Evolutionary conservation across 2,797 vertebrate genomes (phyloP), one percentile per base, ranked within the genome.

Genomic region (Ciconia nigra): DNA sequence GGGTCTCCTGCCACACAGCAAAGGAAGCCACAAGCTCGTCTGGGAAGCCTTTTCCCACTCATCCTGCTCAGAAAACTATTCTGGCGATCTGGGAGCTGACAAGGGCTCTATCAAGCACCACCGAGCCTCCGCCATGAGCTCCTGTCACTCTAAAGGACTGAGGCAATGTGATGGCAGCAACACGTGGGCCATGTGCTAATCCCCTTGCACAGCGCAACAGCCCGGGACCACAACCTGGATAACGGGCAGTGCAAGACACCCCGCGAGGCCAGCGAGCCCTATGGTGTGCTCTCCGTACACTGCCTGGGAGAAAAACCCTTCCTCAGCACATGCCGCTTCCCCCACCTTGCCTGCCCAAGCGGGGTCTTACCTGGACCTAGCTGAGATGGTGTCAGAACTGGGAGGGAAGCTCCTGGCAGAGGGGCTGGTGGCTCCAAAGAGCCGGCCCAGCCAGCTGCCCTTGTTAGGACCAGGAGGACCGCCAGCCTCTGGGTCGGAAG

Each of bases 1-100:
- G 3, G 99, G 99, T 69, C 99, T 99, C 93, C 99, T 99, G 89
- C 69, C 69, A 51, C 72, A 58, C 42, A 91, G 69, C 29, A 79
- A 49, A 82, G 57, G 46, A 28, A 67, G 65, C 44, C 82, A 15
- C 33, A 0, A 12, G 46, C 11, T 93, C 4, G 0, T 2, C 46
- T 5, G 18, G 42, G n/a, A 47, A 67, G 21, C 26, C 52, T 55
- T 17, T 55, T 37, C 55, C 61, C 8, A 17, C 26, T 44, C 11
- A 2, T 9, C 42, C 20, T 4, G 35, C 58, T 58, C 80, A 26
- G 37, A 66, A 46, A 46, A 1, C 9, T 5, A 0, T 33, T 9
- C 47, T 10, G 47, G 12, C 1, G 6, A 5, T 4, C 11, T 1
- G 16, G 37, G 71, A 22, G 66, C 14, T 7, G 63, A 5, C 16